phyloP scores from a whole-genome alignment of 2,113 vertebrate species.

The Pachycephala philippinensis region DNA sequence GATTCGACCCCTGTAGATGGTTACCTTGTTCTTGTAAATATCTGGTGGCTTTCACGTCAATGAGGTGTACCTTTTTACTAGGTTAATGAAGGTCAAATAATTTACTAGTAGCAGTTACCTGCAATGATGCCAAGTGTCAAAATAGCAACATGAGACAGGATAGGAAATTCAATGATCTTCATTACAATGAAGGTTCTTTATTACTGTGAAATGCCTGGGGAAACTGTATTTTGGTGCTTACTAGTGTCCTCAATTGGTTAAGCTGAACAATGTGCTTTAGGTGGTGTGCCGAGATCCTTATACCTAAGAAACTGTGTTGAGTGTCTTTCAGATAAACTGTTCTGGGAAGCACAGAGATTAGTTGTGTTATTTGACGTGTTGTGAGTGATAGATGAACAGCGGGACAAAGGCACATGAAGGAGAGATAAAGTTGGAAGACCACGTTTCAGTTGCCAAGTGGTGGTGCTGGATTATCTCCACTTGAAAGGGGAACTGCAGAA shows the following conservation, averaged over 20 bases:
- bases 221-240: background rate
- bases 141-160: background rate
- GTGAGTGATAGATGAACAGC: constrained; percentile 67
- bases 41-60: background rate
- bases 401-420: constrained; percentile 74
- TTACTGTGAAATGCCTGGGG: background rate
- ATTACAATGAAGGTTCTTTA: background rate
- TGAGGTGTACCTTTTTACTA: background rate
- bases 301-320: constrained; percentile 62
- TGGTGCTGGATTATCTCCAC: constrained; percentile 50
- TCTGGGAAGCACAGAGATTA: constrained; percentile 77
- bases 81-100: background rate
- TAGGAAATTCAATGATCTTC: background rate
- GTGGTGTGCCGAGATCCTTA: constrained; percentile 35
- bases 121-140: background rate
- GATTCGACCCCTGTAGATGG: background rate
- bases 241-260: background rate
- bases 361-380: constrained; percentile 71
- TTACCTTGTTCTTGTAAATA: background rate
- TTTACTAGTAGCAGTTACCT: background rate
- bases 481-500: constrained; percentile 27
- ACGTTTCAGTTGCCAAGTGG: constrained; percentile 37
- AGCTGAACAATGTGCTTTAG: background rate
- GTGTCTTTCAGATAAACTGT: constrained; percentile 71
- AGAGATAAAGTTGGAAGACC: constrained; percentile 70